A percentile compares a stretch with the other conserved stretches of the same genome.
phyloP scores from a whole-genome alignment of 2,888 invertebrate genomes.

The Ellobium chinense region DNA sequence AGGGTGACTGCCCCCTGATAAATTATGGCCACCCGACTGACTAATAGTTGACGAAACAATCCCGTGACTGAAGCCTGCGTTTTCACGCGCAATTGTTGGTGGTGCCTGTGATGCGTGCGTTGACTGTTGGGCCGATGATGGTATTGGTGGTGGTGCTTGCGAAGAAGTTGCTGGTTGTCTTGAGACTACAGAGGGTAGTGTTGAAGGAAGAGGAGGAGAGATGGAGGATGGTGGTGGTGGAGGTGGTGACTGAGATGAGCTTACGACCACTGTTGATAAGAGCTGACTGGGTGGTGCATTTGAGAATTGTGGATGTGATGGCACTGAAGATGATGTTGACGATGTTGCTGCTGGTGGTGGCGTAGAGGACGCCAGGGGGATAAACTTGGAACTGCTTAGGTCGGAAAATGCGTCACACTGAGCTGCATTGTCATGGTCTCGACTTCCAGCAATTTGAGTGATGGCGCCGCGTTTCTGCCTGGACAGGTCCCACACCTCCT shows the following conservation, averaged over 20 bases:
- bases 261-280: neutral
- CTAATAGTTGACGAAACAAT: neutral
- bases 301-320: neutral
- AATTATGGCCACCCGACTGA: neutral
- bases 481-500: neutral
- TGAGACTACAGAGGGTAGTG: neutral
- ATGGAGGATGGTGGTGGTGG: neutral
- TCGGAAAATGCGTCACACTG: neutral
- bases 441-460: neutral
- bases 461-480: neutral
- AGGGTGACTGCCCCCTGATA: neutral
- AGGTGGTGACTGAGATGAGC: neutral
- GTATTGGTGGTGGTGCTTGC: neutral
- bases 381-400: neutral
- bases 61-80: neutral
- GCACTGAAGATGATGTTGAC: no score
- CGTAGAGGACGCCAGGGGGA: neutral
- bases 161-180: conserved; percentile 6
- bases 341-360: conserved; percentile 9
- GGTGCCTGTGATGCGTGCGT: neutral
- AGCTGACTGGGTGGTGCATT: no score
- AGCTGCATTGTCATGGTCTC: neutral
- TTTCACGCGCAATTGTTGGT: neutral
- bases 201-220: neutral
- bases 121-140: neutral